Percentiles rank a stretch among this genome's conserved stretches.
phyloP scores from a whole-genome alignment of 2,888 invertebrate genomes.

The Nasonia oneida region DNA sequence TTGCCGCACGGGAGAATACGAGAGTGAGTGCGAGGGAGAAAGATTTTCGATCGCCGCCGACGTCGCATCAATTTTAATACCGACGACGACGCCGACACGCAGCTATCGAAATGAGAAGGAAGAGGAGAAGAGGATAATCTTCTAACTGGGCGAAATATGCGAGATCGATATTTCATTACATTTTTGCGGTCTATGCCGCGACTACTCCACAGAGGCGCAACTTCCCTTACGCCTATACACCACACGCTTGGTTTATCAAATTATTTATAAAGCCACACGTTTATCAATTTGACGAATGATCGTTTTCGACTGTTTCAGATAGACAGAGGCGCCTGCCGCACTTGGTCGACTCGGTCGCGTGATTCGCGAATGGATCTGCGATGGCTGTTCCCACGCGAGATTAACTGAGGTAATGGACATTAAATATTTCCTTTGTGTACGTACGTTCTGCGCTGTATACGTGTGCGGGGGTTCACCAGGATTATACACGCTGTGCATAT shows the following conservation, averaged over 20 bases:
- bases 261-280: background rate
- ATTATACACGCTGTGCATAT: background rate
- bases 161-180: slow-evolving; percentile 51
- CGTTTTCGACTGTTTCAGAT: slow-evolving; percentile 27
- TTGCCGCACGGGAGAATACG: background rate
- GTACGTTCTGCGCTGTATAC: background rate
- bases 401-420: slow-evolving; percentile 55
- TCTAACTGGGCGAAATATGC: slow-evolving; percentile 12
- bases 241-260: background rate
- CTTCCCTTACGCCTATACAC: background rate
- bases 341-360: slow-evolving; percentile 24
- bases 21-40: background rate
- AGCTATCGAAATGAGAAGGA: slow-evolving; percentile 22
- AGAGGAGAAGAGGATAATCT: slow-evolving; percentile 17
- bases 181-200: background rate
- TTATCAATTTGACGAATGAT: background rate
- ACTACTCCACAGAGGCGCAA: background rate
- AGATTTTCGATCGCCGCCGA: slow-evolving; percentile 44
- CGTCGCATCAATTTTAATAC: slow-evolving; percentile 51
- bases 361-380: slow-evolving; percentile 42
- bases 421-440: slow-evolving; percentile 12
- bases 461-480: background rate
- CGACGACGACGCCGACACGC: background rate
- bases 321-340: slow-evolving; percentile 7
- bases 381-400: slow-evolving; percentile 40